phyloP scores from a whole-genome alignment of 2,888 invertebrate genomes.

The Dexiosoma caninum region DNA sequence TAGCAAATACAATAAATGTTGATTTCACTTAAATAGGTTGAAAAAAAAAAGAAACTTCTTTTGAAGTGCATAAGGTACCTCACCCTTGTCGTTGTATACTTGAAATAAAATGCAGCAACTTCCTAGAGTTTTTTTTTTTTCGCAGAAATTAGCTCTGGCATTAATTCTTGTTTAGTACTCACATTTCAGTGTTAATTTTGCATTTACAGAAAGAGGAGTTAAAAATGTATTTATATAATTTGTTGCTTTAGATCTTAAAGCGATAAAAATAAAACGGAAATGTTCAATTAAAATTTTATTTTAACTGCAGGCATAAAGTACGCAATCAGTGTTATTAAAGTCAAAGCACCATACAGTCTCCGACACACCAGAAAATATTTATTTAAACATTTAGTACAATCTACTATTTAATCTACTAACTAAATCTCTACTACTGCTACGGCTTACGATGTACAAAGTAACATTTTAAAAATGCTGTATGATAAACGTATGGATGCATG shows the following conservation, averaged over 20 bases:
- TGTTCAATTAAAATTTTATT: slow-evolving; percentile 37
- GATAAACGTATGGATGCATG: slow-evolving; percentile 16
- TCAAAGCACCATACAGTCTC: slow-evolving; percentile 31
- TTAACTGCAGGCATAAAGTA: slow-evolving; percentile 25
- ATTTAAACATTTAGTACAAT: slow-evolving; percentile 6
- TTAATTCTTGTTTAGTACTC: too few relatives aligned
- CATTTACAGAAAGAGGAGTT: not conserved
- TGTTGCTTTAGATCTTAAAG: not conserved
- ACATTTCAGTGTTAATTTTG: not conserved
- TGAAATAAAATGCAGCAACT: not conserved
- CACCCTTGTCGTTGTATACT: too few relatives aligned
- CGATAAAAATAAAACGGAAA: slow-evolving; percentile 37
- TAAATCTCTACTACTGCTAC: too few relatives aligned
- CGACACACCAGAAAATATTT: slow-evolving; percentile 5
- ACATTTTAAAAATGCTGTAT: not conserved
- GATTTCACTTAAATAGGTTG: too few relatives aligned
- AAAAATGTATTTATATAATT: not conserved
- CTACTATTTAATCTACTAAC: not conserved
- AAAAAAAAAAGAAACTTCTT: too few relatives aligned
- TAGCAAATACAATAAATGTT: too few relatives aligned
- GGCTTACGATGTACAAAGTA: not conserved
- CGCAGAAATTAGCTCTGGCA: too few relatives aligned
- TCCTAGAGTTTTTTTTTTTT: not conserved
- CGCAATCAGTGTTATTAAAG: slow-evolving; percentile 44
- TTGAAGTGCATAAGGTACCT: too few relatives aligned